Base-by-base conservation (phyloP, 2,797 vertebrate genomes). In the Otus scops region DNA sequence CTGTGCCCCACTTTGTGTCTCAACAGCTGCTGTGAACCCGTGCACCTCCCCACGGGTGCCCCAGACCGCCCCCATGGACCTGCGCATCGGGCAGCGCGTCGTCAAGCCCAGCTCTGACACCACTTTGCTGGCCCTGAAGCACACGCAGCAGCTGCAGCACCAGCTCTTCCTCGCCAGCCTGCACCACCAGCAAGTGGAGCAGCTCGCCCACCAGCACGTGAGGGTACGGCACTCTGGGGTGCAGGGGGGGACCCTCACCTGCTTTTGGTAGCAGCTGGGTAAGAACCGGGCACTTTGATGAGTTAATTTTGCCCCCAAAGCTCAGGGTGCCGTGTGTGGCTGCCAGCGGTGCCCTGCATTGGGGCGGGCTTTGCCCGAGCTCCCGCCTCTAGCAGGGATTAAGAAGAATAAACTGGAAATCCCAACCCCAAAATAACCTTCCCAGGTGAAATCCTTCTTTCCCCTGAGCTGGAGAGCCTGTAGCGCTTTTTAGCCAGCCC, bases 41-140 rank as follows among this genome's bases (percentile, higher is more conserved):
- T 82, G 87, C 61, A 69, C 95, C 95, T 97, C 97, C 82, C 89
- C 95, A 6, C 94, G 95, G 92, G 97, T 97, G 95, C 96, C 97
- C 93, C 98, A 98, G 97, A 93, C 98, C 64, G 97, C 91, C 91
- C 98, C 98, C 98, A 99, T 99, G 99, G 99, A 99, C 98, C 98
- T 99, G 96, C 98, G 99, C 76, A 98, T 99, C 95, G 99, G 99
- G 92, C 99, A 99, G 97, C 98, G 99, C 93, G 14, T 98, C 4
- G 98, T 99, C 88, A 98, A 98, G 95, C 98, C 98, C 32, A 94
- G 97, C 69, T 98, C 99, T 13, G 98, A 99, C 96, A 97, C 98
- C 48, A 85, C 98, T 3, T 97, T 99, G 97, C 97, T 99, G 97
- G 98, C 99, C 87, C 98, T 98, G 83, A 98, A 98, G 95, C 98